Evolutionary conservation across 2,797 vertebrate genomes (phyloP).

Genomic region (Triplophysa yarkandensis): DNA sequence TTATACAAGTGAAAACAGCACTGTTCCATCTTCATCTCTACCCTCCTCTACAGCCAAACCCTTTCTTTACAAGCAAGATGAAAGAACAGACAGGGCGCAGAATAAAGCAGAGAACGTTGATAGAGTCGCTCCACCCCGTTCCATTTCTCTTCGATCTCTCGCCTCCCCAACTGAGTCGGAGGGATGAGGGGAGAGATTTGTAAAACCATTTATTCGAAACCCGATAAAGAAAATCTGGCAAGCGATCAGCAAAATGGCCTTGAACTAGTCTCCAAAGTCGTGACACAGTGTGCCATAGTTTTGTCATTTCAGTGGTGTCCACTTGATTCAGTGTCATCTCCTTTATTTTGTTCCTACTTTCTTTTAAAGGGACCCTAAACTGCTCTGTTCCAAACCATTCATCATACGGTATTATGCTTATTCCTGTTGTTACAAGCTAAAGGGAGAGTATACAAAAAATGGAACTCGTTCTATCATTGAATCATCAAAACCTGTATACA

Average conservation of each 20-base stretch:
- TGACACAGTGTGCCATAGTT: conserved; percentile 62
- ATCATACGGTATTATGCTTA: not conserved
- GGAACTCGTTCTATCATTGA: too few species aligned
- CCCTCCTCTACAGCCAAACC: conserved; percentile 48
- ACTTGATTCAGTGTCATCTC: conserved; percentile 9
- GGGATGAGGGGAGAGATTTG: conserved; percentile 66
- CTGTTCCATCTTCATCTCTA: conserved; percentile 71
- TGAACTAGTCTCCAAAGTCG: conserved; percentile 77
- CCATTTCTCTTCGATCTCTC: conserved; percentile 37
- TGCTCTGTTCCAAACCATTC: not conserved
- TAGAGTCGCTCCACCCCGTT: conserved; percentile 19
- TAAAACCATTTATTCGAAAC: conserved; percentile 69
- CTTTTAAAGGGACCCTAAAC: not conserved
- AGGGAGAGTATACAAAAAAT: too few species aligned
- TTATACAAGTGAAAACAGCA: conserved; percentile 69
- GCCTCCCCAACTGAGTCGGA: conserved; percentile 47
- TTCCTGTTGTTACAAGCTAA: not conserved
- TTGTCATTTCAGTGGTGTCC: conserved; percentile 65
- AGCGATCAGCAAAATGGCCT: conserved; percentile 66
- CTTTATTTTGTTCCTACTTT: conserved; percentile 27
- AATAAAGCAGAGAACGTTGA: conserved; percentile 34
- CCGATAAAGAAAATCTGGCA: conserved; percentile 69
- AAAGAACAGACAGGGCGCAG: conserved; percentile 8
- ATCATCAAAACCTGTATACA: too few species aligned
- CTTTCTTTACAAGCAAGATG: conserved; percentile 63